These are phyloP conservation scores for Drosophila sordidula DNA, from an alignment of 2,888 invertebrate species.

Conservation along the genomic window DNA sequence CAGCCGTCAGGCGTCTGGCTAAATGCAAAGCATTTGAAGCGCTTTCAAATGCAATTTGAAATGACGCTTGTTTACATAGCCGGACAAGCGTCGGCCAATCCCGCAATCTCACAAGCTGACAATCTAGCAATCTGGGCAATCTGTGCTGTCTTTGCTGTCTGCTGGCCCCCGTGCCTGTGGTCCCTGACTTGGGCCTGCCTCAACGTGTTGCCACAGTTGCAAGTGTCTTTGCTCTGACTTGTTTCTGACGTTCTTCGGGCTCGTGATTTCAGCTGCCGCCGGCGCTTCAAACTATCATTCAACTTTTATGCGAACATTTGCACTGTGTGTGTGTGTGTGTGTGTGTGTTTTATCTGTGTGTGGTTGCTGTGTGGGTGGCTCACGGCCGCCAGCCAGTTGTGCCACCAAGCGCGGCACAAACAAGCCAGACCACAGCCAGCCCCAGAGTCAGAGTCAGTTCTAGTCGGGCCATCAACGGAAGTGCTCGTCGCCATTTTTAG, in stretches of 20 bases:
- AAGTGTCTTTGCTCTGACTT: conserved; percentile 41
- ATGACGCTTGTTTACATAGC: conserved; percentile 69
- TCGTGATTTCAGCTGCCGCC: conserved; percentile 58
- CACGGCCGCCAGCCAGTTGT: conserved; percentile 27
- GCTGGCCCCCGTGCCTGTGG: neutral
- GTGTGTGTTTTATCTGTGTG: conserved; percentile 13
- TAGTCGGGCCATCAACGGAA: conserved; percentile 69
- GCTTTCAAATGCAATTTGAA: conserved; percentile 74
- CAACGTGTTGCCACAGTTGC: conserved; percentile 31
- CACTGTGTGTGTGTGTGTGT: conserved; percentile 8
- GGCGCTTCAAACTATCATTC: conserved; percentile 68
- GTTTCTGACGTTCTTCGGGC: conserved; percentile 36
- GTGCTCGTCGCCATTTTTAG: conserved; percentile 81
- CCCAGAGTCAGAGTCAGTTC: conserved; percentile 29
- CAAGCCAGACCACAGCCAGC: conserved; percentile 38
- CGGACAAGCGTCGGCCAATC: conserved; percentile 23
- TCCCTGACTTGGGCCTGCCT: conserved; percentile 21
- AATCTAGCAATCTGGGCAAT: neutral
- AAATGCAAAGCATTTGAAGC: conserved; percentile 53
- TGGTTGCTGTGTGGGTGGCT: neutral
- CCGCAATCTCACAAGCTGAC: conserved; percentile 2
- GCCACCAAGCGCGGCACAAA: conserved; percentile 16
- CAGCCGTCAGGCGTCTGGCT: conserved; percentile 12
- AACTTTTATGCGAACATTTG: conserved; percentile 72
- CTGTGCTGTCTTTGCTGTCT: neutral